These are phyloP conservation scores for Coleophora deauratella DNA, from an alignment of 2,888 invertebrate genomes.

Conservation along the genomic window DNA sequence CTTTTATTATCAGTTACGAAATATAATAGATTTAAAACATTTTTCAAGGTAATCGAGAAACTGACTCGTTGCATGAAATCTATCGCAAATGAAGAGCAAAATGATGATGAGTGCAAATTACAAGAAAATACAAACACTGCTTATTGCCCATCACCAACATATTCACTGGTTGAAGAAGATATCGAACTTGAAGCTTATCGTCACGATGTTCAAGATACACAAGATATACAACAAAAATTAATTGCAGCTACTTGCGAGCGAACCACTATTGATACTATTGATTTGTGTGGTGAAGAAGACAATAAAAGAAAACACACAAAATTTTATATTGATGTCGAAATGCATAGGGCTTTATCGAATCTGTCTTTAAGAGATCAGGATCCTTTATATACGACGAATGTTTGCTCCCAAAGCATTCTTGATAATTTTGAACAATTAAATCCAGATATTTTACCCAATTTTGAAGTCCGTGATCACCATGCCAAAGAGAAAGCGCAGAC, in stretches of 20 bases:
- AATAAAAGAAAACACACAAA: neutral
- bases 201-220: neutral
- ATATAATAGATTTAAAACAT: no score
- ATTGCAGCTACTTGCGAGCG: neutral
- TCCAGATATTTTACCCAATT: no score
- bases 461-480: no score
- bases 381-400: neutral
- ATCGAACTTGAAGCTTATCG: slow-evolving; percentile 1
- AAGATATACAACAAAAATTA: slow-evolving; percentile 6
- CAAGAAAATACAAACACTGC: neutral
- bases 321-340: slow-evolving; percentile 1
- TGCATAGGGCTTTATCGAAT: slow-evolving; percentile 24
- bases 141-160: slow-evolving; percentile 24
- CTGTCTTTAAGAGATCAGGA: slow-evolving; percentile 16
- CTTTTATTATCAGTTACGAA: no score
- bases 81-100: slow-evolving; percentile 31
- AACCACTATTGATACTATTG: slow-evolving; percentile 14
- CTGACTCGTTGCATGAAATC: slow-evolving; percentile 32
- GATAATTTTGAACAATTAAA: slow-evolving; percentile 8
- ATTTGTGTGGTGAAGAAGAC: slow-evolving; percentile 13
- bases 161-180: slow-evolving; percentile 32
- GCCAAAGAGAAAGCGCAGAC: no score
- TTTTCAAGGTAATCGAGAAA: slow-evolving; percentile 48
- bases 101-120: neutral
- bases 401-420: slow-evolving; percentile 31